These are phyloP conservation scores for Cephus sareptanus DNA, from an alignment of 2,888 invertebrate genomes.

Conservation along the genomic window DNA sequence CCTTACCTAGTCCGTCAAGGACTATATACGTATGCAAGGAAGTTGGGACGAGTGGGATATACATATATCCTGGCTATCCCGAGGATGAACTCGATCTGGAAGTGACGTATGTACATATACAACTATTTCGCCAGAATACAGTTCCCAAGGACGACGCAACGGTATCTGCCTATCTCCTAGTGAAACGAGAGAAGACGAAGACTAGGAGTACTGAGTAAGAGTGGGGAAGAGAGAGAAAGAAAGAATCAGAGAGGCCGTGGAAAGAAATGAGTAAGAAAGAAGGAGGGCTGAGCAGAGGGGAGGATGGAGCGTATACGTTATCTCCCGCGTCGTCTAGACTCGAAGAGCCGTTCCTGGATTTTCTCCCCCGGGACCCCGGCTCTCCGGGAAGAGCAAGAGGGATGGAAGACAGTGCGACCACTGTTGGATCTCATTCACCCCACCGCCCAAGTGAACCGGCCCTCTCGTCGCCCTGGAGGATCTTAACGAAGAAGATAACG, in stretches of 20 bases:
- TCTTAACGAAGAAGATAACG: slow-evolving; percentile 62
- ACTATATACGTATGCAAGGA: not conserved
- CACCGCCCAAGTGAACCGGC: slow-evolving; percentile 9
- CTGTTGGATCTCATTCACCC: slow-evolving; percentile 49
- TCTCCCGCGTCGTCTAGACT: slow-evolving; percentile 52
- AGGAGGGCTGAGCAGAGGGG: slow-evolving; percentile 7
- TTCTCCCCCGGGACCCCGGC: slow-evolving; percentile 45
- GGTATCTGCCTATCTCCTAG: not conserved
- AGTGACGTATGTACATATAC: not conserved
- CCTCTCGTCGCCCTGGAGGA: slow-evolving; percentile 42
- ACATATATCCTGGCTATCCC: not conserved
- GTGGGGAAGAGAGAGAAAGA: not conserved
- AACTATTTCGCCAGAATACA: not conserved
- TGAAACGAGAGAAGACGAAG: slow-evolving; percentile 18
- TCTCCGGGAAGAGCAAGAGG: slow-evolving; percentile 24
- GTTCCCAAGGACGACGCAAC: not conserved
- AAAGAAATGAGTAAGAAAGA: not conserved
- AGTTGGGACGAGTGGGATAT: not conserved
- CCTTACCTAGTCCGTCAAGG: not conserved
- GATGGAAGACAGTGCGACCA: slow-evolving; percentile 50
- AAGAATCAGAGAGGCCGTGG: not conserved
- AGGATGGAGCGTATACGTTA: slow-evolving; percentile 21
- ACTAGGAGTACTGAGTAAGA: not conserved
- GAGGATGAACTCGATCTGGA: not conserved
- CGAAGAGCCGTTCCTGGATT: slow-evolving; percentile 50